Evolutionary conservation across 1,140 invertebrate species (phyloP), one percentile per base, ranked within the genome.

Genomic region (Gerris buenoi): DNA sequence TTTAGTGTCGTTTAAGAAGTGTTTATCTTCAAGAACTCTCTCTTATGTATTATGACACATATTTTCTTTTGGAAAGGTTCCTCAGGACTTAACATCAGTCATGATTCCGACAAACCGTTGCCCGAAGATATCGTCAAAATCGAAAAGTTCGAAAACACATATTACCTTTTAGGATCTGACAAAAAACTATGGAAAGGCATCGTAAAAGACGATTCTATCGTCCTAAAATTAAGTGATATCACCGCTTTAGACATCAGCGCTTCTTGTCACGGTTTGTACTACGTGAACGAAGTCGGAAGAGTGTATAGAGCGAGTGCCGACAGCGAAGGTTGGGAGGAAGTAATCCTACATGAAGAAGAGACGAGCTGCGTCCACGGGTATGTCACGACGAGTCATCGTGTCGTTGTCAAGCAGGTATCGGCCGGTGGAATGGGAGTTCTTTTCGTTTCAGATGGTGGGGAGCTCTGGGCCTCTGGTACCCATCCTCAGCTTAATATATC

Each of bases 381-480:
- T 72, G 84, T 80, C 73, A 82, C 82, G 69, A 79, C 80, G 27
- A 84, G 80, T 73, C 81, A 79, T 68, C 80, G 81, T 75, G 79
- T 84, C 22, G 85, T 82, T 76, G 81, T 86, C 46, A 82, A 82
- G 72, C 80, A 66, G 25, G 67, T 70, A 65, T 26, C 67, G 33
- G 70, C 64, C 25, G 70, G 70, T 22, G 64, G 61, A 22, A 70
- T 67, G 66, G 81, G 83, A 5, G 77, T 81, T 66, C 77, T 88
- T 5, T 87, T 84, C 76, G 80, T 87, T 25, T 85, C 84, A 29
- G 83, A 85, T 70, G 81, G 77, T 76, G 85, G 86, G 25, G 84
- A 89, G 68, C 76, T 91, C 13, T 90, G 88, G 88, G 85, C 83
- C 0, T 86, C 82, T 70, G 88, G 89, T 58, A 75, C 79, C 72